These are phyloP conservation scores for Meganola albula DNA, from an alignment of 2,888 invertebrate genomes.

Conservation along the genomic window DNA sequence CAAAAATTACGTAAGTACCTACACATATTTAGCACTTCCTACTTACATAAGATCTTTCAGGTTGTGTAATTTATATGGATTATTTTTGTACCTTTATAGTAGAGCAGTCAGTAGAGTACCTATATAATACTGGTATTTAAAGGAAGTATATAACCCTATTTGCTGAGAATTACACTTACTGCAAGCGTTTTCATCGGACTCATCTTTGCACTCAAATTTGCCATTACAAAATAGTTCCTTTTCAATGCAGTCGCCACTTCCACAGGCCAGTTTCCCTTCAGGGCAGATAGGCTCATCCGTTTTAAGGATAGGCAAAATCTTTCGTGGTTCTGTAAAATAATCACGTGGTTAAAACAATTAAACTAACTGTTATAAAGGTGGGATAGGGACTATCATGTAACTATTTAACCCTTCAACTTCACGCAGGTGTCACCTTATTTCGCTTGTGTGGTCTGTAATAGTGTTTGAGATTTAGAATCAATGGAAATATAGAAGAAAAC, in stretches of 20 bases:
- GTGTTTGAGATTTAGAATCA: conserved; percentile 44
- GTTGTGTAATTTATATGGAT: too few species aligned
- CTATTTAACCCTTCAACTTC: conserved; percentile 1
- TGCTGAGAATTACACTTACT: conserved; percentile 89
- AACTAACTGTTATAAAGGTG: conserved; percentile 1
- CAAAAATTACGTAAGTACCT: too few species aligned
- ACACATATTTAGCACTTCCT: too few species aligned
- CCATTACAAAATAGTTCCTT: conserved; percentile 96
- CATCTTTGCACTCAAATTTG: conserved; percentile 94
- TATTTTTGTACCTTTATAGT: too few species aligned
- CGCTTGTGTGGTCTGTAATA: conserved; percentile 42
- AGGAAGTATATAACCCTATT: too few species aligned
- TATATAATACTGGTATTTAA: too few species aligned
- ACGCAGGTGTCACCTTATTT: conserved; percentile 34
- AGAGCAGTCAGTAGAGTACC: too few species aligned
- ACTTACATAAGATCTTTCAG: too few species aligned
- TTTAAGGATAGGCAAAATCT: conserved; percentile 91
- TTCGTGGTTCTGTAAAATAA: conserved; percentile 87
- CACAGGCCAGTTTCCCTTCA: conserved; percentile 93
- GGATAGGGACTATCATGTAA: not conserved
- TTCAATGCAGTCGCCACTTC: conserved; percentile 94
- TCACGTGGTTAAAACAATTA: conserved; percentile 8
- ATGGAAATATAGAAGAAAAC: conserved; percentile 38
- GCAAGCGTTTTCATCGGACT: conserved; percentile 96
- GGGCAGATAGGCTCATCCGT: conserved; percentile 96